phyloP scores from a whole-genome alignment of 2,888 invertebrate genomes.

The Lasioglossum pauxillum region DNA sequence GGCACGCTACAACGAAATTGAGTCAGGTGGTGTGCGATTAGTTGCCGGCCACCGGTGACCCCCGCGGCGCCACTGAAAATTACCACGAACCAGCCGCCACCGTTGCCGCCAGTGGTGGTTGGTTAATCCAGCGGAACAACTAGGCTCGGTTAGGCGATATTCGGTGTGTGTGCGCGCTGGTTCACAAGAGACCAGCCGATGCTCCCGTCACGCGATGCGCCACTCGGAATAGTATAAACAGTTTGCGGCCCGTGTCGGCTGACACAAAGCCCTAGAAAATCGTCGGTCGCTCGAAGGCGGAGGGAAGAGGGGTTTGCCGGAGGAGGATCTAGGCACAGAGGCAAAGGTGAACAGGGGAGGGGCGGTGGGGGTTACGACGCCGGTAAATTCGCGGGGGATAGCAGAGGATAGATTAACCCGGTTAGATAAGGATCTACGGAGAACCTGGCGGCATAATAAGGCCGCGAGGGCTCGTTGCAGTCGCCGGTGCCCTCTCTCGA shows the following conservation, averaged over 20 bases:
- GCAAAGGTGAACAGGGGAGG: slow-evolving; percentile 7
- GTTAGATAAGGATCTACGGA: slow-evolving; percentile 77
- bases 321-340: not conserved
- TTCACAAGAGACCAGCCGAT: slow-evolving; percentile 4
- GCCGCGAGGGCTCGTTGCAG: slow-evolving; percentile 31
- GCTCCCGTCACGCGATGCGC: slow-evolving; percentile 57
- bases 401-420: slow-evolving; percentile 77
- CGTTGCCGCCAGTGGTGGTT: not conserved
- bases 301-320: not conserved
- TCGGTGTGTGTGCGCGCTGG: not conserved
- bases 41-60: slow-evolving; percentile 11
- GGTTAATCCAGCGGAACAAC: not conserved
- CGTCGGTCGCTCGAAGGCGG: slow-evolving; percentile 1
- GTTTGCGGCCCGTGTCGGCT: slow-evolving; percentile 54
- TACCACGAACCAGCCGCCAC: not conserved
- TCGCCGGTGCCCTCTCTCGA: slow-evolving; percentile 3
- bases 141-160: slow-evolving; percentile 1
- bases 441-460: slow-evolving; percentile 62
- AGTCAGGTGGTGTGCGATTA: slow-evolving; percentile 6
- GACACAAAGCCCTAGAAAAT: slow-evolving; percentile 58
- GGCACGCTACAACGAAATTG: not conserved
- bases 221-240: slow-evolving; percentile 47
- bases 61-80: slow-evolving; percentile 12
- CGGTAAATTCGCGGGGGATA: slow-evolving; percentile 57
- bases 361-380: not conserved